Base-by-base conservation (phyloP, 2,797 vertebrate species). In the Microctenopoma stevenorrisi region DNA sequence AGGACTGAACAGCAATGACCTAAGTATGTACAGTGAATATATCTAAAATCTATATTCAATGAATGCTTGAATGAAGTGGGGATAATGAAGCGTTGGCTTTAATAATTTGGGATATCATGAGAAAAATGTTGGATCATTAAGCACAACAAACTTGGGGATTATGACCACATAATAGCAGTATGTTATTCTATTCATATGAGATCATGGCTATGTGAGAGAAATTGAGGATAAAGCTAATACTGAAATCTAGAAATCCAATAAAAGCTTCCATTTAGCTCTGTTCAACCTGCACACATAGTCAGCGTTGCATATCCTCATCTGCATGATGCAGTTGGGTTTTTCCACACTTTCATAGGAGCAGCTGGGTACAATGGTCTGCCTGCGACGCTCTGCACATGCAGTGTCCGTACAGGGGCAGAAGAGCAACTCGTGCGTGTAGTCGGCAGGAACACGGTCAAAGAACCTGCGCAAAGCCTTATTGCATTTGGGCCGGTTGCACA, bases 361-460 rank as follows among this genome's bases (percentile, higher is more conserved):
- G 74, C 95, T 88, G 0, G 98, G 98, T 0, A 98, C 97, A 3
- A 99, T 96, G 77, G 98, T 99, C 91, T 99, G 97, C 26, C 98
- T 86, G 0, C 98, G 95, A 28, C 98, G 95, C 79, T 99, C 98
- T 0, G 96, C 96, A 0, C 98, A 99, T 0, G 95, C 96, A 0
- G 95, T 95, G 90, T 96, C 94, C 0, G 94, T 95, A 0, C 98
- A 99, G 1, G 95, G 96, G 90, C 98, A 99, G 94, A 99, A 99
- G 66, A 99, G 96, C 85, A 99, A 94, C 88, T 97, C 95, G 1
- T 97, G 97, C 0, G 96, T 98, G 93, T 96, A 97, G 73, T 96
- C 96, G 0, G 94, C 94, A 0, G 97, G 97, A 38, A 97, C 96
- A 0, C 96, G 96, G 92, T 98, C 96, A 0, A 99, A 99, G 94